phyloP scores from a whole-genome alignment of 2,888 invertebrate genomes.

The Copidosoma aretas region DNA sequence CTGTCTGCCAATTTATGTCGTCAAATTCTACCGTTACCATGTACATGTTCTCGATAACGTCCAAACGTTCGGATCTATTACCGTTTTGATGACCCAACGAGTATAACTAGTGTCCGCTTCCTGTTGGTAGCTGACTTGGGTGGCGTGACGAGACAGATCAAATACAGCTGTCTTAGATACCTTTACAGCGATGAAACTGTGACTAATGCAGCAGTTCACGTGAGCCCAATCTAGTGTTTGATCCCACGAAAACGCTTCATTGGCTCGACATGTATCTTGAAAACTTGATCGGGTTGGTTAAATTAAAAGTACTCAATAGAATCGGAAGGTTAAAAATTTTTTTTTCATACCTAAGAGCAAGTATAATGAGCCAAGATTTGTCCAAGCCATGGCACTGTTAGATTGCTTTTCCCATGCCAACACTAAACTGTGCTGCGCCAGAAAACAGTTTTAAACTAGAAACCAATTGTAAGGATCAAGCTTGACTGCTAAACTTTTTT shows the following conservation, averaged over 20 bases:
- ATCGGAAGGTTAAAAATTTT: slow-evolving; percentile 7
- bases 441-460: slow-evolving; percentile 71
- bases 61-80: slow-evolving; percentile 68
- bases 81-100: slow-evolving; percentile 80
- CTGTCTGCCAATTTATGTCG: slow-evolving; percentile 77
- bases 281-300: background rate
- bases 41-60: slow-evolving; percentile 80
- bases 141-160: slow-evolving; percentile 90
- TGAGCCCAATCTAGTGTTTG: slow-evolving; percentile 88
- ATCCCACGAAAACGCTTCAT: slow-evolving; percentile 85
- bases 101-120: slow-evolving; percentile 86
- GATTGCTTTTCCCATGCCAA: slow-evolving; percentile 79
- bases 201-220: slow-evolving; percentile 89
- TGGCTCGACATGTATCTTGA: slow-evolving; percentile 73
- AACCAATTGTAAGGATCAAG: slow-evolving; percentile 70
- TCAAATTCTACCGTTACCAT: slow-evolving; percentile 82
- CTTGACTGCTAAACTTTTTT: slow-evolving; percentile 65
- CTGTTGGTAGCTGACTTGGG: slow-evolving; percentile 78
- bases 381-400: slow-evolving; percentile 78
- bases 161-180: slow-evolving; percentile 78
- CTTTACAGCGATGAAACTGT: slow-evolving; percentile 84
- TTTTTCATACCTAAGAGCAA: slow-evolving; percentile 58
- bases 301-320: background rate
- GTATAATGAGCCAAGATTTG: slow-evolving; percentile 78
- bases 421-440: slow-evolving; percentile 89